Evolutionary conservation across 2,888 invertebrate species (phyloP).

Genomic region (Alloplasta piceator): DNA sequence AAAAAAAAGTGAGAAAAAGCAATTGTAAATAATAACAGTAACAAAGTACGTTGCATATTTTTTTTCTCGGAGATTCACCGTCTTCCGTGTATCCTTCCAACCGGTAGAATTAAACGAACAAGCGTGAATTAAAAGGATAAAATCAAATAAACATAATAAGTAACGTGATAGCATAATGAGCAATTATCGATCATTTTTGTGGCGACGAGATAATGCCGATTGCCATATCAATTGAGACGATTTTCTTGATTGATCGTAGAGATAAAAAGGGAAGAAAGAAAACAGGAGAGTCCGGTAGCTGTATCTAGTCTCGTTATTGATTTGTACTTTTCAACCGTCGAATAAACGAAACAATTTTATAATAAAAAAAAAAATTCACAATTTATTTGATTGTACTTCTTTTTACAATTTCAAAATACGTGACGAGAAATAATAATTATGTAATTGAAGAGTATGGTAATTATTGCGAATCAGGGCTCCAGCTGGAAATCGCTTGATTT

Average conservation of each 20-base stretch:
- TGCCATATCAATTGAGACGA: conserved; percentile 69
- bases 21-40: conserved; percentile 50
- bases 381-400: not conserved
- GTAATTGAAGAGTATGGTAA: no score
- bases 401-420: no score
- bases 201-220: conserved; percentile 66
- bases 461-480: no score
- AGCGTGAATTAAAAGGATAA: conserved; percentile 35
- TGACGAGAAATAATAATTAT: no score
- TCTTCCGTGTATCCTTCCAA: conserved; percentile 64
- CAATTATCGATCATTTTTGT: conserved; percentile 64
- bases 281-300: conserved; percentile 75
- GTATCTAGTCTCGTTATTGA: conserved; percentile 80
- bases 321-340: conserved; percentile 80
- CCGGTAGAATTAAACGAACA: conserved; percentile 42
- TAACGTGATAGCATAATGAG: conserved; percentile 49
- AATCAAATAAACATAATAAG: conserved; percentile 16
- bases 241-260: conserved; percentile 71
- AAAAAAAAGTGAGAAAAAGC: conserved; percentile 24
- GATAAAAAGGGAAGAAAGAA: conserved; percentile 52
- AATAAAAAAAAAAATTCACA: conserved; percentile 23
- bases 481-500: no score
- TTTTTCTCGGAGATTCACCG: conserved; percentile 46
- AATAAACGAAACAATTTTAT: conserved; percentile 74
- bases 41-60: conserved; percentile 32